Base-by-base conservation (phyloP, 1,140 invertebrate species). In the Acromyrmex heyeri region DNA sequence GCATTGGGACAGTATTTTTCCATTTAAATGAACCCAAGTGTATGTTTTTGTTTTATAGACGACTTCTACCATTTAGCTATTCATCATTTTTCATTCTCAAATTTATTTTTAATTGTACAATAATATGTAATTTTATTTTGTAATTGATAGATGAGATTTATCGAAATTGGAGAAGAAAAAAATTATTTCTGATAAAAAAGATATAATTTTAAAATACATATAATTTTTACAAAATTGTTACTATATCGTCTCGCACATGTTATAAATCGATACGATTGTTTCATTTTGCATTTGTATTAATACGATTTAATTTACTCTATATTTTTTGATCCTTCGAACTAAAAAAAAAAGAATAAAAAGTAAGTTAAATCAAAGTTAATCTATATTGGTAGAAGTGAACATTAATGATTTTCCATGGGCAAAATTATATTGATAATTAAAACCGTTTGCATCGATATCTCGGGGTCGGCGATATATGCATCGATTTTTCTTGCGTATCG, bases 401-500 rank as follows among this genome's bases (percentile, higher is more conserved):
- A 44, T 50, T 24, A 50, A 2, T 30, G 16, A 30, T 70, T 24
- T 53, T 24, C 0, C 48, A 16, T 10, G 10, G 8, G 34, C 21
- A 62, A 62, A 61, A 16, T 67, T 67, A 8, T 4, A 67, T 5
- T 65, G 30, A 21, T 12, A 18, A 21, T 2, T 14, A 50, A 57
- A 21, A 57, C 0, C n/a, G 2, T 21, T 10, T 10, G 16, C 3
- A 48, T 30, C 18, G n/a, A n/a, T 30, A 21, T 57, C 50, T 30
- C 16, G 38, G 8, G 8, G 72, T 24, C 10, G 4, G n/a, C 70
- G 70, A 34, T 55, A 16, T 8, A 62, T 14, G 16, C 5, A 44
- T 76, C 55, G 72, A 75, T n/a, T 14, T 55, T 38, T 24, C 21
- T 38, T n/a, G 3, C 6, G n/a, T 30, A 38, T 76, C 73, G 73